Evolutionary conservation across 2,888 invertebrate genomes (phyloP).

Genomic region (Koerneria pararmatus): DNA sequence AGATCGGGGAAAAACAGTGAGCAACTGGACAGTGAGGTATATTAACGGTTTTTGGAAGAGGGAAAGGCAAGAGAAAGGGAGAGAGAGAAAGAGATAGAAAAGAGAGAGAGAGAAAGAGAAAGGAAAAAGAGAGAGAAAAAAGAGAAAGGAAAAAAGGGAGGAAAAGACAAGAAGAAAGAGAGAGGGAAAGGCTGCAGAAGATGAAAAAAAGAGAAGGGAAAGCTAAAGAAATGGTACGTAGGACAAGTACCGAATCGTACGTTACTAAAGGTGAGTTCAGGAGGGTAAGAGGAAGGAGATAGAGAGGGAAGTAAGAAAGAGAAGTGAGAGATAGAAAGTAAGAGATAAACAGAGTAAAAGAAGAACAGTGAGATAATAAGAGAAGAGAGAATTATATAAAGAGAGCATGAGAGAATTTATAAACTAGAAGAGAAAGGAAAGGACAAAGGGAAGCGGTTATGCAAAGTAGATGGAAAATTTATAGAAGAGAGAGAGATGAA

Average conservation of each 20-base stretch:
- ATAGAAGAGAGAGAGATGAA: too few species aligned
- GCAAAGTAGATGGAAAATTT: too few species aligned
- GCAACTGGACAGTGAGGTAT: constrained; percentile 13
- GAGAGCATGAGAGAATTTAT: background rate
- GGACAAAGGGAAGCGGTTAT: background rate
- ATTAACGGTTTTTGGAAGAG: background rate
- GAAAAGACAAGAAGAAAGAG: constrained; percentile 6
- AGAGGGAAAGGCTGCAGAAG: constrained; percentile 2
- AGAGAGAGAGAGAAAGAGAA: constrained; percentile 10
- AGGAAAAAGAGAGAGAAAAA: background rate
- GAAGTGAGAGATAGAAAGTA: background rate
- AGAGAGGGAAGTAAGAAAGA: background rate
- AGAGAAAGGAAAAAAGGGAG: constrained; percentile 2
- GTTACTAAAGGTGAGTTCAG: background rate
- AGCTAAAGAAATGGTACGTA: background rate
- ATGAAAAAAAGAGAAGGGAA: constrained; percentile 3
- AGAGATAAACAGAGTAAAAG: too few species aligned
- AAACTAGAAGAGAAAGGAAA: background rate
- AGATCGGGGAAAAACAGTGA: too few species aligned
- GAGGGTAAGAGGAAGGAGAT: background rate
- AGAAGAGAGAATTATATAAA: background rate
- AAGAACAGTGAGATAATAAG: too few species aligned
- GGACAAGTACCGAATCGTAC: background rate
- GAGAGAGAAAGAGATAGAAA: constrained; percentile 10
- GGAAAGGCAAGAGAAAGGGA: background rate